phyloP scores from a whole-genome alignment of 1,140 invertebrate species.

The Brevipalpus yothersi region DNA sequence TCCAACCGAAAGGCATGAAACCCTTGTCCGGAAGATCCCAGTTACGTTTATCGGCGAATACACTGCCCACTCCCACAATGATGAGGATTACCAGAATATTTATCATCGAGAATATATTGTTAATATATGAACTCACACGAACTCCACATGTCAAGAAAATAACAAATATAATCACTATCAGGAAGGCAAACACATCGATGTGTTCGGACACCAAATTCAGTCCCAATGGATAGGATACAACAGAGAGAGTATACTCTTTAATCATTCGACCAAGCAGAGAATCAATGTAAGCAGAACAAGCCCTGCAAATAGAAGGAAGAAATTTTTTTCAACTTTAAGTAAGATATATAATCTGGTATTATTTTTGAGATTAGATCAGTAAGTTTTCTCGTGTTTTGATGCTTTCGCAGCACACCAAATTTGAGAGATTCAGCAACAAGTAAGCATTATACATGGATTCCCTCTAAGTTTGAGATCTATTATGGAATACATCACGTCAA shows the following conservation, averaged over 20 bases:
- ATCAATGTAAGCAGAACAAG: constrained; percentile 78
- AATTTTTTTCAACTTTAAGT: not conserved
- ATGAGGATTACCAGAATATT: constrained; percentile 18
- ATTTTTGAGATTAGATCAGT: no score
- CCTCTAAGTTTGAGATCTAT: no score
- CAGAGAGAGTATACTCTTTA: constrained; percentile 43
- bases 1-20: constrained; percentile 53
- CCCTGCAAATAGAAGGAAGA: constrained; percentile 30
- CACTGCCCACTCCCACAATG: constrained; percentile 48
- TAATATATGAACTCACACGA: constrained; percentile 58
- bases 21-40: constrained; percentile 38
- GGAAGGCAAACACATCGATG: constrained; percentile 15
- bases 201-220: constrained; percentile 33
- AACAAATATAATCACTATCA: constrained; percentile 15
- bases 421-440: no score
- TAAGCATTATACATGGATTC: no score
- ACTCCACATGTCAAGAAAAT: constrained; percentile 40
- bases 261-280: constrained; percentile 49
- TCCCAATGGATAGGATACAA: constrained; percentile 38
- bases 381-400: no score
- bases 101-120: constrained; percentile 48
- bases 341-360: no score
- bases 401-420: no score
- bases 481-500: no score
- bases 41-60: constrained; percentile 47